Evolutionary conservation across 2,113 vertebrate genomes (phyloP), one percentile per base, ranked within the genome.

Genomic region (Xiphophorus maculatus): DNA sequence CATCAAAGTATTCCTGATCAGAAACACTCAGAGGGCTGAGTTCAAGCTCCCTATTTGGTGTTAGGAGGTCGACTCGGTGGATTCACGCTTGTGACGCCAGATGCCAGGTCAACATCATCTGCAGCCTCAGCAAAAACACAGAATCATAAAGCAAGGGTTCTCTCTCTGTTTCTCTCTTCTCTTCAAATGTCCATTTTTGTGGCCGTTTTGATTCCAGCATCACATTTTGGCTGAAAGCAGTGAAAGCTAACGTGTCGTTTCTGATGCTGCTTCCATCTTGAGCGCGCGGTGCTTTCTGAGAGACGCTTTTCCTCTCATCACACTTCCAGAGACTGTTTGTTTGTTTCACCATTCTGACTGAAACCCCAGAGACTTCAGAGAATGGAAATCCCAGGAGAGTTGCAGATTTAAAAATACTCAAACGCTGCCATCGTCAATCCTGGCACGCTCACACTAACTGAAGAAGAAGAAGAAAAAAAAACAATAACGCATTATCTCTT

Each of bases 51-150:
- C 32, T 30, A 71, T 71, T 37, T 40, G n/a, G 33, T 42, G 13
- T 71, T 37, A 28, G 37, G 54, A 27, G 22, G 0, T 11, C 0
- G 35, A 10, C 63, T 66, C 35, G 30, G 40, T 0, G 29, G 64
- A 79, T 27, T 48, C 63, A 4, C 0, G 69, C 44, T 8, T 29
- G 15, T 3, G 5, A 13, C 19, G 54, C 60, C 71, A 0, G 61
- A 30, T 25, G 19, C 32, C 35, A 33, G 35, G 32, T 14, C 60
- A 19, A 11, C 0, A 63, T 10, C 0, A 54, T 6, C 61, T 73
- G 65, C 60, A 69, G 33, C 66, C 44, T 42, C 72, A 63, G 13
- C 61, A 28, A 5, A 69, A 60, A 74, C 33, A 22, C 8, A 51
- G 42, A 72, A 5, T 66, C 33, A 25, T 35, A 64, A 42, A 8